phyloP scores from a whole-genome alignment of 2,888 invertebrate genomes.

The Trachelus iudaicus region DNA sequence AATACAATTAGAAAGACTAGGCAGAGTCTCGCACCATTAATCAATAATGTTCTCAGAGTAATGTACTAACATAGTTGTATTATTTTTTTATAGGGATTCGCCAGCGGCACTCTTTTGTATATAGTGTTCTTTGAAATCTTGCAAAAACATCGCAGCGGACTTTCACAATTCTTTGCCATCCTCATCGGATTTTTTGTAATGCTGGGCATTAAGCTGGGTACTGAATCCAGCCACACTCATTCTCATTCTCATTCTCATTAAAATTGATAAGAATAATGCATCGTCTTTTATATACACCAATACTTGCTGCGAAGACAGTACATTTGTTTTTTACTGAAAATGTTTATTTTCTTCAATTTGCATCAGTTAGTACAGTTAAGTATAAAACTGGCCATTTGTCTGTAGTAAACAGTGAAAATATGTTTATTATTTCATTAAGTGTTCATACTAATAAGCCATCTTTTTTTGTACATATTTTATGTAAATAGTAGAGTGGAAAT shows the following conservation, averaged over 20 bases:
- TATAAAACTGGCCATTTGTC: no score
- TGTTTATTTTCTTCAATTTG: no score
- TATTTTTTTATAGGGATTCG: conserved; percentile 77
- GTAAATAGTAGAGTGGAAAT: neutral
- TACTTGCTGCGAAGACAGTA: no score
- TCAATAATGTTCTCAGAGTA: neutral
- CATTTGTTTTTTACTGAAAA: no score
- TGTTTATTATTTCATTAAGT: no score
- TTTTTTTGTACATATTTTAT: neutral
- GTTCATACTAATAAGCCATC: no score
- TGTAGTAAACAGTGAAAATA: no score
- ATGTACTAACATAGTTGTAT: neutral
- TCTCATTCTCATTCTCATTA: neutral
- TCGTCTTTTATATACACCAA: neutral
- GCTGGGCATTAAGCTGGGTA: conserved; percentile 72
- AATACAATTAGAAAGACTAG: neutral
- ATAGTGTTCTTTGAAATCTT: conserved; percentile 97
- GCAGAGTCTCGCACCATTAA: neutral
- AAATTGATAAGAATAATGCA: neutral
- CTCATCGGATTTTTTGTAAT: conserved; percentile 77
- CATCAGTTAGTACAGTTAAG: no score
- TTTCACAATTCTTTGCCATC: conserved; percentile 75
- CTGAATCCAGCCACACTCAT: neutral
- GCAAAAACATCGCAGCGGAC: conserved; percentile 70
- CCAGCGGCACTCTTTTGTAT: conserved; percentile 92